Evolutionary conservation across 2,797 vertebrate species (phyloP).

Genomic region (Rhinella marina): DNA sequence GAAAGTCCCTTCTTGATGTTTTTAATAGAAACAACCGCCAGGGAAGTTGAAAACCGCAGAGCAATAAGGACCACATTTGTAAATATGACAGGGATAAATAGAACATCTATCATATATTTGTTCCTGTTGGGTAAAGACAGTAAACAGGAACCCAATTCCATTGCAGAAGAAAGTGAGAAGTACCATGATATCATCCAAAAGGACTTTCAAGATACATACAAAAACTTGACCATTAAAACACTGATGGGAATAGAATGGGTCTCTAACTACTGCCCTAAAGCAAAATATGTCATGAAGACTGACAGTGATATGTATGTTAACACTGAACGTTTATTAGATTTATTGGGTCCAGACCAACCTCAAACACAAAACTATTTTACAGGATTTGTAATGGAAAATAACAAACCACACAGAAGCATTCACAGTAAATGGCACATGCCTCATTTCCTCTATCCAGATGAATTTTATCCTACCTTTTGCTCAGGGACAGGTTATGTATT

Average conservation of each 20-base stretch:
- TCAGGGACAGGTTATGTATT: conserved; percentile 64
- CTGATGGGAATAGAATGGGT: conserved; percentile 60
- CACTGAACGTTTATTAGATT: conserved; percentile 28
- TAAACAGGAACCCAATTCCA: rapidly evolving
- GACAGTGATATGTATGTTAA: conserved; percentile 63
- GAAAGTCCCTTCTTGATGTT: conserved; percentile 52
- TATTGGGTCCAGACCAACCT: conserved; percentile 31
- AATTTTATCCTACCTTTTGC: conserved; percentile 61
- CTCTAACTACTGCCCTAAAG: conserved; percentile 41
- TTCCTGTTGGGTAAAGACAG: conserved; percentile 48
- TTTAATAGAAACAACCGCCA: conserved; percentile 46
- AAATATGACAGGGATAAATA: background rate
- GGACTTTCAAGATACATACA: conserved; percentile 62
- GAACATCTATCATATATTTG: background rate
- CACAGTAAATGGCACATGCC: conserved; percentile 57
- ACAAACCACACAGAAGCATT: background rate
- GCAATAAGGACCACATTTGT: conserved; percentile 45
- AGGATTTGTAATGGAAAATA: conserved; percentile 12
- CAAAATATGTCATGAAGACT: conserved; percentile 62
- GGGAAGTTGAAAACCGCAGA: background rate
- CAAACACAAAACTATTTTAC: conserved; percentile 60
- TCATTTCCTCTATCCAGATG: conserved; percentile 42
- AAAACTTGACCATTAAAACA: conserved; percentile 63
- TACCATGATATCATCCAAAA: conserved; percentile 59
- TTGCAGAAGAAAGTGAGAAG: conserved; percentile 30